Base-by-base conservation (phyloP, 2,797 vertebrate species). In the Craterocephalus amniculus region DNA sequence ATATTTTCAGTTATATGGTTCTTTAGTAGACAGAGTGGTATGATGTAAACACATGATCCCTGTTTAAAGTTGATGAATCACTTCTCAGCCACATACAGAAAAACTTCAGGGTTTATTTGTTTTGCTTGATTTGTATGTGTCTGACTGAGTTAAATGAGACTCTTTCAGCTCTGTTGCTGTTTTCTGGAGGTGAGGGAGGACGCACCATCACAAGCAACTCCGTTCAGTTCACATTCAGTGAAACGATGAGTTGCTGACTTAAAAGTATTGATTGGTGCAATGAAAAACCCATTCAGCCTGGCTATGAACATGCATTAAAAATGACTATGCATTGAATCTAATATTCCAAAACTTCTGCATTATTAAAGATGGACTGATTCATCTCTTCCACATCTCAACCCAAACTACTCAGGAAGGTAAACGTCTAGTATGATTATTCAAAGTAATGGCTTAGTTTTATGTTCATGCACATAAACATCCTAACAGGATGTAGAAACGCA, bases 391-490 rank as follows among this genome's bases (percentile, higher is more conserved):
- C n/a, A 20, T 58, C 58, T 74, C 26, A 35, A 54, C 65, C 0
- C 38, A 66, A 70, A 72, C 34, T 13, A 81, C 58, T 63, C 40
- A 74, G 72, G 29, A 78, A 68, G 76, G 71, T 72, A 55, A 55
- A 31, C 20, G 56, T 24, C 74, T 72, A 32, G 79, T 69, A 67
- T 49, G 29, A 27, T 78, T 52, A 71, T 58, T 54, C 51, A 29
- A 29, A 29, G 14, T 67, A 72, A 57, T 67, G 60, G 74, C 64
- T 62, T 62, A 52, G 29, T 76, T 75, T 51, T 60, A 11, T 18
- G 31, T 60, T 64, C 32, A 62, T 24, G 29, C 72, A 58, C 48
- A 60, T 75, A 62, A 79, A 69, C 59, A 68, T 69, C 26, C 1
- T 24, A 70, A 67, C 43, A 48, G 13, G 20, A 31, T 59, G 27